Conservation (phyloP, 2,113 vertebrate species). For the Daubentonia madagascariensis region DNA sequence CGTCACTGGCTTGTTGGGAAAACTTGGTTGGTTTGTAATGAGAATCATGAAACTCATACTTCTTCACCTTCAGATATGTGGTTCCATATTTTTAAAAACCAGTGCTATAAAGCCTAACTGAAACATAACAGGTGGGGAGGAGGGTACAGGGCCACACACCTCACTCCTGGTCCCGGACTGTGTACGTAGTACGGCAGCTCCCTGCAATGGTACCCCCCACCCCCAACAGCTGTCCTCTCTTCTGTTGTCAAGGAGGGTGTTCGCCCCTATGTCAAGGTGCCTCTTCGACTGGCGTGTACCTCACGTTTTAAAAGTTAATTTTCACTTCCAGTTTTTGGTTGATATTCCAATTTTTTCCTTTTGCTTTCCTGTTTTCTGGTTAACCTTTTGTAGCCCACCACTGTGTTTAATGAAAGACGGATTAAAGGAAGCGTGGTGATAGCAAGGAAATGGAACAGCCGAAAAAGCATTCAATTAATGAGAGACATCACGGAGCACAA, state of each 20-base stretch:
- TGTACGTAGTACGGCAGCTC: background rate
- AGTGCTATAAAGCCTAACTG: background rate
- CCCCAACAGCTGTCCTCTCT: background rate
- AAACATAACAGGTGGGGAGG: background rate
- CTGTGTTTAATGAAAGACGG: slow-evolving; percentile 41
- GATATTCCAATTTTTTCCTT: background rate
- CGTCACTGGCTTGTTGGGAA: background rate
- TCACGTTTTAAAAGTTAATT: background rate
- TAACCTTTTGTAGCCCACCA: background rate
- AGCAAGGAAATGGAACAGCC: slow-evolving; percentile 16
- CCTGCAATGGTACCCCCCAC: rapidly evolving
- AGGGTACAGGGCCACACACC: background rate
- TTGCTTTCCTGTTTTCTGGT: background rate
- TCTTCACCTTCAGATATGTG: background rate
- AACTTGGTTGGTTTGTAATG: background rate
- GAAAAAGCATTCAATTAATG: background rate
- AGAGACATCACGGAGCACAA: background rate
- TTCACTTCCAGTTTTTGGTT: background rate
- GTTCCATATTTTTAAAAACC: background rate
- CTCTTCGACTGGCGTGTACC: background rate
- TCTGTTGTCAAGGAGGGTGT: background rate
- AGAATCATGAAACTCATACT: background rate
- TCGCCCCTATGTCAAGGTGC: background rate
- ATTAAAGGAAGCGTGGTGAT: slow-evolving; percentile 6
- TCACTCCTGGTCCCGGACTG: background rate